Conservation (phyloP, 2,113 vertebrate genomes). For the Atractosteus spatula region DNA sequence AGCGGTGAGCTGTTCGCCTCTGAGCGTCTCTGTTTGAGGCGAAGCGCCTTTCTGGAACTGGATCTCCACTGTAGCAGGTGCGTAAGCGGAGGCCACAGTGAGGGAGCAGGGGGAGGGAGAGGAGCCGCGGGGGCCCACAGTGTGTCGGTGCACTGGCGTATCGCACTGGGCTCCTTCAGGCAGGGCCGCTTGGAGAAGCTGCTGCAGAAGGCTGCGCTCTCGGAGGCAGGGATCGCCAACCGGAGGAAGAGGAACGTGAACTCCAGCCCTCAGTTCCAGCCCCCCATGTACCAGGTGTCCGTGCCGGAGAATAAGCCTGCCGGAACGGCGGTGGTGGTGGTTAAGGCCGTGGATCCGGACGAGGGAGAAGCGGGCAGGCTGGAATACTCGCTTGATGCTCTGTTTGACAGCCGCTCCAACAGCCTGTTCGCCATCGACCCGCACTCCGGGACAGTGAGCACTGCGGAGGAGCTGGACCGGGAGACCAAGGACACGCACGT, state of each 20-base stretch:
- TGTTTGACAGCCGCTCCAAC: constrained; percentile 91
- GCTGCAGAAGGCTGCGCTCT: constrained; percentile 45
- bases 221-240: constrained; percentile 42
- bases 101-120: neutral
- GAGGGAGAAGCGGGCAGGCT: constrained; percentile 80
- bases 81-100: neutral
- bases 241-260: constrained; percentile 77
- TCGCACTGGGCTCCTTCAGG: constrained; percentile 57
- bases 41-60: constrained; percentile 43
- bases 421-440: constrained; percentile 72
- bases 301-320: constrained; percentile 83
- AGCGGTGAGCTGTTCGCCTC: constrained; percentile 61
- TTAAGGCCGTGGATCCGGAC: constrained; percentile 79
- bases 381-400: constrained; percentile 84
- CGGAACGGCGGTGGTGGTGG: constrained; percentile 72
- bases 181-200: constrained; percentile 50
- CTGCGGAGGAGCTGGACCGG: constrained; percentile 77
- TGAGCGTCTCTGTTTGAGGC: constrained; percentile 60
- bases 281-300: constrained; percentile 88
- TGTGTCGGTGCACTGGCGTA: constrained; percentile 56
- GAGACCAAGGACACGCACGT: constrained; percentile 93
- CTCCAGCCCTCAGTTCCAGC: constrained; percentile 84
- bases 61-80: constrained; percentile 55
- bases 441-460: constrained; percentile 68
- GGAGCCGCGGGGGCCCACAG: constrained; percentile 17